Evolutionary conservation across 2,888 invertebrate species (phyloP).

Genomic region (Thecocarcelia acutangulata): DNA sequence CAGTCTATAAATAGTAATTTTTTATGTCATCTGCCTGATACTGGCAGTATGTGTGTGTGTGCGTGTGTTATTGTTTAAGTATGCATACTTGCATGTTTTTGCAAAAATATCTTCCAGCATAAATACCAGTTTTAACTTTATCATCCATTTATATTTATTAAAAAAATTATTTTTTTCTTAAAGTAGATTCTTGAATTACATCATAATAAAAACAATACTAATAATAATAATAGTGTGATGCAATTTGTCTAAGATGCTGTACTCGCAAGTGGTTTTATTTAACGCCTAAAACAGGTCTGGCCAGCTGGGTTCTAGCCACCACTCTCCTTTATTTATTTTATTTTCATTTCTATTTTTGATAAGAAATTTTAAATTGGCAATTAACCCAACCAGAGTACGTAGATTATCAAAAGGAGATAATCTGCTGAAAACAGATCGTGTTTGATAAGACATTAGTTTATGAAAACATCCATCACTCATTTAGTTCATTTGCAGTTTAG

Average conservation of each 20-base stretch:
- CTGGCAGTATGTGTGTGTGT: not conserved
- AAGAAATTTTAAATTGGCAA: constrained; percentile 44
- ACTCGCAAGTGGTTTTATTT: constrained; percentile 13
- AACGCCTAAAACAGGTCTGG: constrained; percentile 28
- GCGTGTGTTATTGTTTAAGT: not conserved
- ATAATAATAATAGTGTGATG: constrained; percentile 32
- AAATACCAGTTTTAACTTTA: constrained; percentile 42
- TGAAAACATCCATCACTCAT: constrained; percentile 24
- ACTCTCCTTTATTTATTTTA: not conserved
- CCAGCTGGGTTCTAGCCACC: not conserved
- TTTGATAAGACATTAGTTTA: constrained; percentile 7
- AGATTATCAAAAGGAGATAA: constrained; percentile 20
- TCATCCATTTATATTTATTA: constrained; percentile 28
- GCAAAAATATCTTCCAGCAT: not conserved
- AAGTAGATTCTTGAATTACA: constrained; percentile 51
- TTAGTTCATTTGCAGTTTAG: no score
- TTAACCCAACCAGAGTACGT: constrained; percentile 34
- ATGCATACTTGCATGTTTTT: not conserved
- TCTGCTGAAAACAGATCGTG: constrained; percentile 9
- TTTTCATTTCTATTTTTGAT: not conserved
- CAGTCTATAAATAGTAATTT: constrained; percentile 38
- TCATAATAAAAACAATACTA: constrained; percentile 42
- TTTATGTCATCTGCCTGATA: constrained; percentile 27
- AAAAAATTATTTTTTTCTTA: not conserved
- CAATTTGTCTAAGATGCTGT: constrained; percentile 38